phyloP scores from a whole-genome alignment of 2,113 vertebrate genomes.

The Sula dactylatra region DNA sequence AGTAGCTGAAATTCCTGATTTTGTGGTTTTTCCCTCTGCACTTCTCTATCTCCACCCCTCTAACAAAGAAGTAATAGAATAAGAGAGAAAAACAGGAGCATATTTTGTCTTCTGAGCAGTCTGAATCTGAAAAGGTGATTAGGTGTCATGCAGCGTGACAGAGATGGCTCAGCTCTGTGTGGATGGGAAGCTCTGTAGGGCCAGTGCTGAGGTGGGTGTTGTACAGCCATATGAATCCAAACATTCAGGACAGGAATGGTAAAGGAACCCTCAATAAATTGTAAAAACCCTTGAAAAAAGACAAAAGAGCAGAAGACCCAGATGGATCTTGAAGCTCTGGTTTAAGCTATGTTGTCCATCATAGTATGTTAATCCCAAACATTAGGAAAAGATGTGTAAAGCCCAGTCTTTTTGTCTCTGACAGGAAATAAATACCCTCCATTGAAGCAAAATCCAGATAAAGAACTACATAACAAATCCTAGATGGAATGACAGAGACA shows the following conservation, averaged over 20 bases:
- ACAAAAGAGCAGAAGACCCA: not conserved
- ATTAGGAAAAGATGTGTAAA: not conserved
- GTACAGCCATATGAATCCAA: not conserved
- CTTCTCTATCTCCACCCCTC: not conserved
- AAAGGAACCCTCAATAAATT: not conserved
- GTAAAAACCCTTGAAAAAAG: not conserved
- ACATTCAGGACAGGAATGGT: not conserved
- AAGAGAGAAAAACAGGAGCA: not conserved
- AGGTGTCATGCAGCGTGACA: not conserved
- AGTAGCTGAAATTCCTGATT: not conserved
- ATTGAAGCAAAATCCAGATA: not conserved
- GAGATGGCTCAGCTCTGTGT: accelerated
- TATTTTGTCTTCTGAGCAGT: not conserved
- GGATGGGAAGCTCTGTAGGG: not conserved
- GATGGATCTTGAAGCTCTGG: not conserved
- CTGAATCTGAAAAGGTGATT: not conserved
- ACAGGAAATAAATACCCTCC: not conserved
- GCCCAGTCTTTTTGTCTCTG: not conserved
- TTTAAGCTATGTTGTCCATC: not conserved
- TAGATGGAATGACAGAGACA: not conserved
- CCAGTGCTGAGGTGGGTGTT: not conserved
- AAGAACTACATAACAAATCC: not conserved
- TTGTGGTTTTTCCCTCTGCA: not conserved
- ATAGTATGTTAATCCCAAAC: not conserved
- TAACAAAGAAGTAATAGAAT: not conserved